phyloP scores from a whole-genome alignment of 2,888 invertebrate genomes.

The Torymus auratus region DNA sequence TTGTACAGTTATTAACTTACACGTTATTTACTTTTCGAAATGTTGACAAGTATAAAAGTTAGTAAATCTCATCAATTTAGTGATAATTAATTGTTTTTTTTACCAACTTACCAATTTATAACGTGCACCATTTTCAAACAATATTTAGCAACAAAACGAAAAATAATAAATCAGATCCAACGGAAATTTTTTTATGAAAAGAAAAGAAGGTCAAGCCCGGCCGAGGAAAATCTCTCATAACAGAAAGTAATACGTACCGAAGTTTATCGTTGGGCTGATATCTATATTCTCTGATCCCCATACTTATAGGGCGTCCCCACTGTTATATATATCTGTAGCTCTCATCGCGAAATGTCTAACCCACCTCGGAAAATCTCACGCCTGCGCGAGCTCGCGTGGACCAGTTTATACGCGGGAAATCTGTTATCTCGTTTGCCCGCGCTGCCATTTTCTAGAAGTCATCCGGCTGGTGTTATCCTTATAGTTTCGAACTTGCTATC shows the following conservation, averaged over 20 bases:
- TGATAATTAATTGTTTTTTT: too few relatives aligned
- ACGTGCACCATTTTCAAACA: too few relatives aligned
- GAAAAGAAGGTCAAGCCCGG: constrained; percentile 3
- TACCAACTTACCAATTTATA: too few relatives aligned
- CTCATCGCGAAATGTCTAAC: constrained; percentile 26
- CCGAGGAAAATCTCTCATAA: constrained; percentile 20
- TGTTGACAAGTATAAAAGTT: too few relatives aligned
- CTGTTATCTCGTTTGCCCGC: constrained; percentile 55
- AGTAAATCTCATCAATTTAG: too few relatives aligned
- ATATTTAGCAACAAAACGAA: not conserved
- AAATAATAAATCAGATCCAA: not conserved
- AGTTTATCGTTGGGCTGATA: constrained; percentile 29
- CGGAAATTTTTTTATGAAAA: constrained; percentile 7
- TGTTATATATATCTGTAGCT: constrained; percentile 22
- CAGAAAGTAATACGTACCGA: constrained; percentile 41
- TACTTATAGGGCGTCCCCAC: constrained; percentile 1
- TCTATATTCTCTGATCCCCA: constrained; percentile 41
- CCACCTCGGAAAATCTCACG: constrained; percentile 50
- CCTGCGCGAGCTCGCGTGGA: not conserved
- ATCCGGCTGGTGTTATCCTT: constrained; percentile 51
- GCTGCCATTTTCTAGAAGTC: constrained; percentile 56
- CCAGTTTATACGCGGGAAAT: constrained; percentile 50
- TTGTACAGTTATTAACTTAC: too few relatives aligned
- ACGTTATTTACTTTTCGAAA: too few relatives aligned
- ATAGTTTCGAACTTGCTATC: constrained; percentile 51